phyloP scores from a whole-genome alignment of 37 sponge, comb jelly and placozoan genomes.

The Theonella swinhoei region DNA sequence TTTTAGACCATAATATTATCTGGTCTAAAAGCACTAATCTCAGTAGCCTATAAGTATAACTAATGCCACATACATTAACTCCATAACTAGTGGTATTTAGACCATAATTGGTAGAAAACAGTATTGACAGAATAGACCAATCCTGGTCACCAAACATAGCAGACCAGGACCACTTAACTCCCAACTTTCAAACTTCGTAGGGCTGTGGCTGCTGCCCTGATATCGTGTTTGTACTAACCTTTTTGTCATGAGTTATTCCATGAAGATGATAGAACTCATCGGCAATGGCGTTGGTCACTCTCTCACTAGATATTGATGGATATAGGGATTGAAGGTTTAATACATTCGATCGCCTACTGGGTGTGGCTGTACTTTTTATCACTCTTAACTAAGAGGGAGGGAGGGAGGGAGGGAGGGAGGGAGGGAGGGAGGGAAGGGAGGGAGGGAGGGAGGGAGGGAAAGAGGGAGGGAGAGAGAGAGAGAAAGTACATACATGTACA shows the following conservation, averaged over 20 bases:
- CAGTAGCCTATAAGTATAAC: too few species aligned
- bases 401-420: not conserved
- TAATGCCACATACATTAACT: too few species aligned
- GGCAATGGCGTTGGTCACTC: slow-evolving; percentile 27
- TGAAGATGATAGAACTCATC: slow-evolving; percentile 52
- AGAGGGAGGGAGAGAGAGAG: not conserved
- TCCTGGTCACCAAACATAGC: too few species aligned
- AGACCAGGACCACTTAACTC: too few species aligned
- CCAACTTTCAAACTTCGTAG: too few species aligned
- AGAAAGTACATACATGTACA: not conserved
- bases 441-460: not conserved
- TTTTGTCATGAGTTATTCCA: slow-evolving; percentile 3
- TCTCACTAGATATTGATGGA: slow-evolving; percentile 11
- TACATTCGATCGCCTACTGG: slow-evolving; percentile 39
- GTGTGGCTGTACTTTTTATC: slow-evolving; percentile 54
- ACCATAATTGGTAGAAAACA: too few species aligned
- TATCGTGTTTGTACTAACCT: too few species aligned
- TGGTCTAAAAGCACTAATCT: too few species aligned
- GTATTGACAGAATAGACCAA: too few species aligned
- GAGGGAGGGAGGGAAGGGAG: not conserved
- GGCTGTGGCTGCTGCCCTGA: too few species aligned
- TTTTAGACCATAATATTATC: too few species aligned
- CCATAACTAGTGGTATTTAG: too few species aligned
- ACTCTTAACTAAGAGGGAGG: slow-evolving; percentile 17
- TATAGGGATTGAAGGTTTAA: slow-evolving; percentile 26